Percentiles rank a stretch among this genome's conserved stretches.
Evolutionary conservation across 1,140 invertebrate species (phyloP).

Genomic region (Drosophila equinoxialis): DNA sequence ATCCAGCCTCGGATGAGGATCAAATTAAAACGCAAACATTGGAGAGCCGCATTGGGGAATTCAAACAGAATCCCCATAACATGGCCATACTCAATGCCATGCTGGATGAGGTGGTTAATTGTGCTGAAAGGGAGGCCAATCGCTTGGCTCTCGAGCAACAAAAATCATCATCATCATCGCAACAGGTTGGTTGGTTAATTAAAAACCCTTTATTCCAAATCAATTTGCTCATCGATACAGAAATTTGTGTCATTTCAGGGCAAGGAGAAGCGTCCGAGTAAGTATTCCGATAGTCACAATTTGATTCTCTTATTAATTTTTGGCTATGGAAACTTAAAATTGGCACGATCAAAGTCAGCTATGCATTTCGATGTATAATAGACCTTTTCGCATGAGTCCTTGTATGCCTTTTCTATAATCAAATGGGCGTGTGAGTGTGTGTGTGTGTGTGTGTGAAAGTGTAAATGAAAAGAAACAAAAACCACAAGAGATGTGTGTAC

Average conservation of each 20-base stretch:
- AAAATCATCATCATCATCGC: slow-evolving; percentile 53
- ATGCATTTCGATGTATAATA: slow-evolving; percentile 70
- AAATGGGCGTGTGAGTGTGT: background rate
- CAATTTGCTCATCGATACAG: slow-evolving; percentile 6
- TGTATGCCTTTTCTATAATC: slow-evolving; percentile 61
- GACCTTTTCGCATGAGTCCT: slow-evolving; percentile 65
- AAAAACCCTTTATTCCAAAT: slow-evolving; percentile 33
- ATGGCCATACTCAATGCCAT: slow-evolving; percentile 73
- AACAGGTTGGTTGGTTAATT: slow-evolving; percentile 67
- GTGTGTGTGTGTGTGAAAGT: background rate
- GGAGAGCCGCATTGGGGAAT: slow-evolving; percentile 70
- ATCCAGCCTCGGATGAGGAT: slow-evolving; percentile 62
- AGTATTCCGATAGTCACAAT: slow-evolving; percentile 45
- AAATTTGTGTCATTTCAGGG: slow-evolving; percentile 51
- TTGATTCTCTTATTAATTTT: slow-evolving; percentile 16
- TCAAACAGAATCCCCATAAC: slow-evolving; percentile 75
- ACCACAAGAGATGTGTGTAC: background rate
- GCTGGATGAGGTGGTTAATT: slow-evolving; percentile 76
- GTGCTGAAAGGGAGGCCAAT: slow-evolving; percentile 73
- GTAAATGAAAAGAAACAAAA: background rate
- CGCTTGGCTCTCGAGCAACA: slow-evolving; percentile 55
- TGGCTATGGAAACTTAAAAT: slow-evolving; percentile 65
- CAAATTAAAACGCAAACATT: slow-evolving; percentile 57
- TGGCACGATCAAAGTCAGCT: slow-evolving; percentile 52
- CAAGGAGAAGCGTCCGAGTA: slow-evolving; percentile 79